Conservation (phyloP, 2,888 invertebrate genomes). For the Icerya purchasi region DNA sequence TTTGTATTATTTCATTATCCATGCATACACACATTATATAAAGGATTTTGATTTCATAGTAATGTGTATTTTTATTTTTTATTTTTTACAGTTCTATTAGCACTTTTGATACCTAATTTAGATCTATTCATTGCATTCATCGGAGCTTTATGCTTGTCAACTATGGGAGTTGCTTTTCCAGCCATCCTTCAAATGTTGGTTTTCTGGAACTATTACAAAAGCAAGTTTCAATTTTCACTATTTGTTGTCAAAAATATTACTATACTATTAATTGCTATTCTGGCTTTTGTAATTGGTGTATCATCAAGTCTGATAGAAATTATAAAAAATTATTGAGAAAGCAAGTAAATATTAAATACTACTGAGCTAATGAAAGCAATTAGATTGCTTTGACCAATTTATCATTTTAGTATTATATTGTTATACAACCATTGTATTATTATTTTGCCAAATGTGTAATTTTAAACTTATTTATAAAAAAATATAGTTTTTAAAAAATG, state of each 20-base stretch:
- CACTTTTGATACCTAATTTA: conserved; percentile 63
- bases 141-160: conserved; percentile 76
- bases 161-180: conserved; percentile 72
- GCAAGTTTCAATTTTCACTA: conserved; percentile 23
- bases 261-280: conserved; percentile 38
- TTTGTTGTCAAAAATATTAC: conserved; percentile 20
- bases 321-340: too few species aligned
- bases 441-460: too few species aligned
- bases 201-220: conserved; percentile 40
- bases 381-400: too few species aligned
- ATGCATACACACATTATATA: not conserved
- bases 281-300: conserved; percentile 46
- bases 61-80: conserved; percentile 12
- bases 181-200: conserved; percentile 68
- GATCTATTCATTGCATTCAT: conserved; percentile 47
- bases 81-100: conserved; percentile 47
- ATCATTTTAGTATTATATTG: too few species aligned
- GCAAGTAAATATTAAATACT: too few species aligned
- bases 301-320: conserved; percentile 44
- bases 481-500: too few species aligned
- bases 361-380: too few species aligned
- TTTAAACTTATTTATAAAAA: too few species aligned
- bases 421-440: too few species aligned
- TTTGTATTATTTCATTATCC: too few species aligned
- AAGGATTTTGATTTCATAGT: not conserved